These are phyloP conservation scores for Plecturocebus donacophilus DNA, from an alignment of 2,113 vertebrate genomes.

Conservation along the genomic window DNA sequence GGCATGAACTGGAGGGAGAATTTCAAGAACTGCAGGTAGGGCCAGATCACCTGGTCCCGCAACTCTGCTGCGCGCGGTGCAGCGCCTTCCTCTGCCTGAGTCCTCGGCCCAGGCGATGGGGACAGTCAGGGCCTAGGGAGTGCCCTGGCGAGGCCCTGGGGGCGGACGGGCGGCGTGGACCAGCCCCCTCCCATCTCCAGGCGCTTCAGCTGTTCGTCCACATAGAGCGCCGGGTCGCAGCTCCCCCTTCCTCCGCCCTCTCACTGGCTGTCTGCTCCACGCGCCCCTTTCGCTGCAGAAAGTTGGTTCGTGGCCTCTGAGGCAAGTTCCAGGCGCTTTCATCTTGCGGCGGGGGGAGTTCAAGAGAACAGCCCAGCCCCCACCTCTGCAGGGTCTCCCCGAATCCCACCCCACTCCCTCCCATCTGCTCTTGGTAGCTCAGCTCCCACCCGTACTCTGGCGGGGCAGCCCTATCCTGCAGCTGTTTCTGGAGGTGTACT, in stretches of 20 bases:
- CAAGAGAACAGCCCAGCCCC: neutral
- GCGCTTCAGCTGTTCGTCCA: neutral
- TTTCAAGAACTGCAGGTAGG: constrained; percentile 94
- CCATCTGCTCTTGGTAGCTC: neutral
- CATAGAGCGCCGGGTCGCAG: neutral
- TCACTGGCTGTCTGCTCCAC: neutral
- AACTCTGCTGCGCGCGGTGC: neutral
- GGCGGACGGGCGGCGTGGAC: neutral
- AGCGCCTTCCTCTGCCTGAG: neutral
- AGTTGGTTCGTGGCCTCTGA: constrained; percentile 52
- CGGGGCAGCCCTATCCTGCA: neutral
- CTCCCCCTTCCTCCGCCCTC: neutral
- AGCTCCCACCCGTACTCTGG: neutral
- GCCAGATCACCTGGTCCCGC: constrained; percentile 51
- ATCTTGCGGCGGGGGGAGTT: neutral
- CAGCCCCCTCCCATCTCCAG: neutral
- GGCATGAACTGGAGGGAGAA: constrained; percentile 92
- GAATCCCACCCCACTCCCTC: neutral
- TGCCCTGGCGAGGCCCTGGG: neutral
- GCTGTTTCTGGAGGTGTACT: neutral
- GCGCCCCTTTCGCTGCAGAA: constrained; percentile 44
- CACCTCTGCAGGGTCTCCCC: neutral
- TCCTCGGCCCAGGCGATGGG: neutral
- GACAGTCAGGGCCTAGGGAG: neutral
- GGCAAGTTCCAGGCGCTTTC: constrained; percentile 32